A percentile compares a stretch with the other conserved stretches of the same genome.
Evolutionary conservation across 64 coral and sea anemone species (phyloP).

Genomic region (Cladopsammia gracilis): DNA sequence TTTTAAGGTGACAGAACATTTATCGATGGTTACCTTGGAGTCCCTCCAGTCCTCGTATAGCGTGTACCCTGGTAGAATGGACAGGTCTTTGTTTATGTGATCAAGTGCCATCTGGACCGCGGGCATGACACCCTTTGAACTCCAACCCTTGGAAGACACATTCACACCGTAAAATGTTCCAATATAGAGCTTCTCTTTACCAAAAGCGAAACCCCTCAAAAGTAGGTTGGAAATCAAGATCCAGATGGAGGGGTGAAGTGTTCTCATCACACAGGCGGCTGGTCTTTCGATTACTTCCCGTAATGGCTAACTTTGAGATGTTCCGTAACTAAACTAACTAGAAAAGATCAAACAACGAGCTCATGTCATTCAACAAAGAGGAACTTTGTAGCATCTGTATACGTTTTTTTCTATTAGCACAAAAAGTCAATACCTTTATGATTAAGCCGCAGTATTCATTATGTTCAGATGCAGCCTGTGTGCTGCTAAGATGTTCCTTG

Average conservation of each 20-base stretch:
- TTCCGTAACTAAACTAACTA: no score
- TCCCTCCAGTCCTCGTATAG: conserved; percentile 43
- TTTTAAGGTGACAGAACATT: no score
- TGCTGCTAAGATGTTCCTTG: no score
- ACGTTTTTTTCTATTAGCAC: no score
- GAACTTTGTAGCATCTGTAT: no score
- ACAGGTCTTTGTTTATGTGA: conserved; percentile 17
- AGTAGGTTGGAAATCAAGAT: not conserved
- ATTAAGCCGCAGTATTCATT: no score
- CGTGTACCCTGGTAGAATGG: conserved; percentile 24
- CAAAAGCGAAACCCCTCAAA: not conserved
- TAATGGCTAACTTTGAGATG: not conserved
- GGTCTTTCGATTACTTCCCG: not conserved
- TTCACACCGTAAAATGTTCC: conserved; percentile 33
- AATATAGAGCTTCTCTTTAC: conserved; percentile 13
- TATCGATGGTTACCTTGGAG: conserved; percentile 16
- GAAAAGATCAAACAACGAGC: no score
- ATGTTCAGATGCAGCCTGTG: no score
- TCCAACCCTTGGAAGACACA: conserved; percentile 25
- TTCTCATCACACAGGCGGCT: not conserved
- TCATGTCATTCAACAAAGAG: no score
- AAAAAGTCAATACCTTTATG: no score
- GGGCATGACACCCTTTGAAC: conserved; percentile 43
- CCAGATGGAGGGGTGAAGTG: not conserved
- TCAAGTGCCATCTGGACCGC: conserved; percentile 45